phyloP scores from a whole-genome alignment of 2,888 invertebrate genomes.

The Sepiola atlantica region DNA sequence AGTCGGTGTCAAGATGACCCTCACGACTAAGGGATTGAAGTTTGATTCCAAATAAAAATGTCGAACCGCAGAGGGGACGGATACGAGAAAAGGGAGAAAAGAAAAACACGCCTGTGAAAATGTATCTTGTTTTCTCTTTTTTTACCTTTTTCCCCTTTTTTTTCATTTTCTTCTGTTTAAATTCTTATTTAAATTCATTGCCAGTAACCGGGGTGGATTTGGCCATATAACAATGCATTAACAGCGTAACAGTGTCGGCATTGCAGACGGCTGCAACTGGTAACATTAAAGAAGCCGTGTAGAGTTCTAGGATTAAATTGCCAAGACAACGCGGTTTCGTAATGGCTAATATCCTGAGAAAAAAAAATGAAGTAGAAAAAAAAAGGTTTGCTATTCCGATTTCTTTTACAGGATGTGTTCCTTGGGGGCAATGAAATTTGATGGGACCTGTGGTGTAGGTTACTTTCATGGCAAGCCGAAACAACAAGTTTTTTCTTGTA shows the following conservation, averaged over 20 bases:
- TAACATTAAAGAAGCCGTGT: background rate
- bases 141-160: too few species aligned
- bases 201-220: background rate
- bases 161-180: background rate
- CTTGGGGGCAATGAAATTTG: background rate
- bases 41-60: background rate
- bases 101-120: background rate
- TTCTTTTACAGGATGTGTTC: background rate
- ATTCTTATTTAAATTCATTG: background rate
- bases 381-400: background rate
- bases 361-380: background rate
- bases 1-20: background rate
- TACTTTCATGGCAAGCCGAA: background rate
- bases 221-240: background rate
- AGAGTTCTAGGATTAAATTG: background rate
- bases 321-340: background rate
- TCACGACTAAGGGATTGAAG: background rate
- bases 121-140: background rate
- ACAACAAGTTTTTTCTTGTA: background rate
- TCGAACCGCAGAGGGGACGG: background rate
- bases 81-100: background rate
- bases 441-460: background rate
- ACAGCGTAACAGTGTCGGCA: background rate
- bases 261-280: constrained; percentile 32
- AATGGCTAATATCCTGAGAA: background rate